These are phyloP conservation scores for Myrmophylax atrothorax DNA, from an alignment of 2,113 vertebrate species.

Conservation along the genomic window DNA sequence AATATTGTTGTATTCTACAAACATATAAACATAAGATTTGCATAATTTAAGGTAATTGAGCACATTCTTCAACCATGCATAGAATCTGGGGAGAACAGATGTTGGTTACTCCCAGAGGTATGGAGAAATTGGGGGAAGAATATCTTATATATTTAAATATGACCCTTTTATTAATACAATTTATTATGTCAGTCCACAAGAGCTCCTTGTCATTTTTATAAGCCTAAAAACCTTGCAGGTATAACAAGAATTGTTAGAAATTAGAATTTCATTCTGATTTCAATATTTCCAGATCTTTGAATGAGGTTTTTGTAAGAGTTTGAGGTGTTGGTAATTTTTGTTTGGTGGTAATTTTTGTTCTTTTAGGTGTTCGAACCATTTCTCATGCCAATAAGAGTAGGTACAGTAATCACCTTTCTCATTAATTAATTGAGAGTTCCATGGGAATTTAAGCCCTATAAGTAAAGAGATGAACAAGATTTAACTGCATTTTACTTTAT, in stretches of 20 bases:
- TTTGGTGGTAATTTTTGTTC: neutral
- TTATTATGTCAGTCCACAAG: neutral
- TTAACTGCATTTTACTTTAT: neutral
- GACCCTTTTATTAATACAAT: neutral
- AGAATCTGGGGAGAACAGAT: neutral
- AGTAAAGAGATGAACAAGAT: neutral
- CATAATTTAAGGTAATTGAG: neutral
- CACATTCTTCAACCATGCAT: neutral
- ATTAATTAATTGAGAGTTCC: neutral
- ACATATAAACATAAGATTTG: neutral
- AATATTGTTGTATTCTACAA: neutral
- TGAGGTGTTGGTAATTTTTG: neutral
- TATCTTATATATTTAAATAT: neutral
- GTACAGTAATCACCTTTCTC: neutral
- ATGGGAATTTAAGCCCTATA: neutral
- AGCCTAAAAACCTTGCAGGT: neutral
- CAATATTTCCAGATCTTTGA: neutral
- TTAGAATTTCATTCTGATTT: neutral
- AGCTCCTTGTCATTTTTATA: neutral
- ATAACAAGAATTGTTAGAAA: neutral
- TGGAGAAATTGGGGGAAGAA: neutral
- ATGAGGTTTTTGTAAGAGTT: rapidly evolving
- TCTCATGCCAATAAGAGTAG: neutral
- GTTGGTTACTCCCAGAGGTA: neutral
- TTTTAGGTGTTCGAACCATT: neutral